Conservation (phyloP, 1,140 invertebrate genomes). For the Armadillidium nasatum region DNA sequence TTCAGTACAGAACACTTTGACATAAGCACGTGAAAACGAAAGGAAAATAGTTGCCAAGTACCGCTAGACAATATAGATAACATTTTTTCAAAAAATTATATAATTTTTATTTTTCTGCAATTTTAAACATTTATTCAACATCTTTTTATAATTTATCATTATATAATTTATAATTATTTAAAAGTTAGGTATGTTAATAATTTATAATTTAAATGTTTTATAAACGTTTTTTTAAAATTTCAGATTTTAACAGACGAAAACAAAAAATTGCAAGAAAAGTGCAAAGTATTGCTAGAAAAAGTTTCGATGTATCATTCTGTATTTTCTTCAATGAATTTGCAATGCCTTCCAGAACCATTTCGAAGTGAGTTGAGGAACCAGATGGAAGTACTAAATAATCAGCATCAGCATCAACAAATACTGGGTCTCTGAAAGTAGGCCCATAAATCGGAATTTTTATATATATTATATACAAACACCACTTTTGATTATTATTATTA, state of each 20-base stretch:
- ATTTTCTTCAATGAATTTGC: background rate
- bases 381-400: background rate
- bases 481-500: background rate
- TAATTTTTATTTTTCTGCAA: too few relatives aligned
- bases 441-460: too few relatives aligned
- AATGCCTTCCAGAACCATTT: background rate
- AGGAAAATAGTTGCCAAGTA: too few relatives aligned
- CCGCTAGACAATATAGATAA: too few relatives aligned
- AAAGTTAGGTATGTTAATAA: background rate
- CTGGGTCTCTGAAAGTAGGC: background rate
- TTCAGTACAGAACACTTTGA: too few relatives aligned
- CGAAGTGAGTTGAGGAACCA: background rate
- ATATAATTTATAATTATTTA: too few relatives aligned
- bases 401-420: background rate
- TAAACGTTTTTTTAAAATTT: background rate
- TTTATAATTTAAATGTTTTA: background rate
- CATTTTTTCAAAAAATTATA: too few relatives aligned
- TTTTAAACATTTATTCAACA: too few relatives aligned
- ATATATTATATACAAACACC: background rate
- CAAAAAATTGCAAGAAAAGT: constrained; percentile 2
- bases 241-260: constrained; percentile 5
- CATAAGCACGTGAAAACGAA: too few relatives aligned
- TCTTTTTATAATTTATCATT: too few relatives aligned
- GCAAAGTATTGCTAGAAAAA: constrained; percentile 1
- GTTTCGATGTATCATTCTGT: background rate